Base-by-base conservation (phyloP, 2,113 vertebrate genomes). In the Lepus timidus region DNA sequence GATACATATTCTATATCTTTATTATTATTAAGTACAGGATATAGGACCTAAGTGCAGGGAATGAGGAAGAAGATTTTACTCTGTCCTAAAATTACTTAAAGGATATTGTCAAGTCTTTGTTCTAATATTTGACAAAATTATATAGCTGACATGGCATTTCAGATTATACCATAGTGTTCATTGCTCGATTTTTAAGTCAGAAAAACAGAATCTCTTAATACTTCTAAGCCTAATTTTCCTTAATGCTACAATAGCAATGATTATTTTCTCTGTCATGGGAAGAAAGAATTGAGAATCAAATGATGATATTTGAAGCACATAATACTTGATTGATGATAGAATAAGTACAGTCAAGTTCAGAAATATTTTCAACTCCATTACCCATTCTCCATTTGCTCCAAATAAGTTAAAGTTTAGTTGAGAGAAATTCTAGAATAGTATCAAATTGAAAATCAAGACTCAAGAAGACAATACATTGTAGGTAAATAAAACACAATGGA, bases 351-450 rank as follows among this genome's bases (percentile, higher is more conserved):
- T 1, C 16, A 94, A 84, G 90, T 94, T 81, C 93, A 95, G 68
- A 95, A 90, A 74, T 68, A 82, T 80, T 92, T 94, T 93, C 92
- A 96, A 90, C 49, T 88, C 44, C 44, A 80, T 85, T 94, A 87
- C 33, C 49, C 31, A 90, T 68, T 96, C 93, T 73, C 95, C 31
- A 79, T 93, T 81, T 82, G 51, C 58, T 93, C 33, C 39, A 84
- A 16, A 61, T 55, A 95, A 81, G 49, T 14, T 85, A 27, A 90
- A 93, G 23, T 64, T 87, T 73, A 74, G 25, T 71, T 81, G 19
- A 74, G 52, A 78, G 82, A 88, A 93, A 61, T 75, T 92, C 76
- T 73, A 71, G 44, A 12, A 67, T 61, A 87, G 51, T 64, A n/a
- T n/a, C 80, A 92, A 91, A 71, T 39, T 86, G 52, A 86, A 93